Conservation (phyloP, 2,888 invertebrate species). For the Drosophila paranaensis region DNA sequence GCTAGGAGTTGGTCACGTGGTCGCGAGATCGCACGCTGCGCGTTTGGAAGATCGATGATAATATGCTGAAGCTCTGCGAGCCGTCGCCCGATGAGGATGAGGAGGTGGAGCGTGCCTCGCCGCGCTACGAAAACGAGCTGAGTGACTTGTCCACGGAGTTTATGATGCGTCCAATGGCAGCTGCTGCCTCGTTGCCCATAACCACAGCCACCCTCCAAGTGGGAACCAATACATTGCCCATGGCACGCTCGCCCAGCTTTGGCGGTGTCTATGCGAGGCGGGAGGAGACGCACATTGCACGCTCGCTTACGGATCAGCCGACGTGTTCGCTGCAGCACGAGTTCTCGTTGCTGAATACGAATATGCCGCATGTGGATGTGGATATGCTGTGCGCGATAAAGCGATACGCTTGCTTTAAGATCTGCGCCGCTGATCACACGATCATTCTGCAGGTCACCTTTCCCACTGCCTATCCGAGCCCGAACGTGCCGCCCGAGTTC, state of each 20-base stretch:
- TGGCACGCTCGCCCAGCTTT: slow-evolving; percentile 85
- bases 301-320: slow-evolving; percentile 83
- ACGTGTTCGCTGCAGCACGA: slow-evolving; percentile 88
- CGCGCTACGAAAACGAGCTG: slow-evolving; percentile 81
- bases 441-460: slow-evolving; percentile 88
- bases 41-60: slow-evolving; percentile 95
- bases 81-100: slow-evolving; percentile 77
- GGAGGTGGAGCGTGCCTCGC: slow-evolving; percentile 40
- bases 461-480: slow-evolving; percentile 90
- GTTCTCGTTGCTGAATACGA: slow-evolving; percentile 90
- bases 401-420: slow-evolving; percentile 85
- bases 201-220: slow-evolving; percentile 46
- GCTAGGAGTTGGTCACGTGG: slow-evolving; percentile 94
- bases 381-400: slow-evolving; percentile 85
- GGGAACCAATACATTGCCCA: slow-evolving; percentile 56
- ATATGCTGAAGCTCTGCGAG: slow-evolving; percentile 91
- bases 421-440: slow-evolving; percentile 82
- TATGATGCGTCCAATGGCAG: slow-evolving; percentile 54
- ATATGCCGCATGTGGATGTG: slow-evolving; percentile 90
- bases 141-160: slow-evolving; percentile 71
- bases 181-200: slow-evolving; percentile 69
- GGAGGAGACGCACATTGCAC: slow-evolving; percentile 82
- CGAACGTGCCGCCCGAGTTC: slow-evolving; percentile 88
- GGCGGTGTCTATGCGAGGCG: slow-evolving; percentile 59
- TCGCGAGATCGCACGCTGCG: slow-evolving; percentile 96